Conservation (phyloP, 2,113 vertebrate species). For the Ailurus styani region DNA sequence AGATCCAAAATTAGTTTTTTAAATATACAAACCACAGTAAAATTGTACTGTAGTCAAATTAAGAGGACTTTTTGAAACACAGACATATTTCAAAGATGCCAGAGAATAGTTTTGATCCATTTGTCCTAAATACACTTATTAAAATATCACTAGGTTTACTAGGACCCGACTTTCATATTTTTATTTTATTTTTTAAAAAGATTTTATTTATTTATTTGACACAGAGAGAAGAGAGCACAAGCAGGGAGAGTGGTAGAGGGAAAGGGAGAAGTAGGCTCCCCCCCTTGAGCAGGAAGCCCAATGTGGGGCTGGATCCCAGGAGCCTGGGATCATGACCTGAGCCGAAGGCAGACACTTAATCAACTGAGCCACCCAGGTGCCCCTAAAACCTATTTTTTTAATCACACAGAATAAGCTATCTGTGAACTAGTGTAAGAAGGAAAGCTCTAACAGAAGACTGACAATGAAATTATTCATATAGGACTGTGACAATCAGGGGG, state of each 20-base stretch:
- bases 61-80: not conserved
- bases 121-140: conserved; percentile 14
- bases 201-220: no score
- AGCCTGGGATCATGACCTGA: no score
- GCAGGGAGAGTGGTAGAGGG: no score
- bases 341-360: no score
- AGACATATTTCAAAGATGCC: not conserved
- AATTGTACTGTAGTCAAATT: not conserved
- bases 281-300: no score
- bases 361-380: no score
- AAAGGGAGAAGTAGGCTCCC: no score
- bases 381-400: not conserved
- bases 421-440: not conserved
- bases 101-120: conserved; percentile 1
- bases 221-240: no score
- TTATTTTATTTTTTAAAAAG: no score
- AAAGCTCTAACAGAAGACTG: not conserved
- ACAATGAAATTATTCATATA: not conserved
- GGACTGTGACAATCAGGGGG: not conserved
- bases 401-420: not conserved
- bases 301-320: no score
- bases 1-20: not conserved
- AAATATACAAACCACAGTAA: not conserved
- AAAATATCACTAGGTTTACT: not conserved
- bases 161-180: not conserved